Evolutionary conservation across 1,140 invertebrate genomes (phyloP).

Genomic region (Halyomorpha halys): DNA sequence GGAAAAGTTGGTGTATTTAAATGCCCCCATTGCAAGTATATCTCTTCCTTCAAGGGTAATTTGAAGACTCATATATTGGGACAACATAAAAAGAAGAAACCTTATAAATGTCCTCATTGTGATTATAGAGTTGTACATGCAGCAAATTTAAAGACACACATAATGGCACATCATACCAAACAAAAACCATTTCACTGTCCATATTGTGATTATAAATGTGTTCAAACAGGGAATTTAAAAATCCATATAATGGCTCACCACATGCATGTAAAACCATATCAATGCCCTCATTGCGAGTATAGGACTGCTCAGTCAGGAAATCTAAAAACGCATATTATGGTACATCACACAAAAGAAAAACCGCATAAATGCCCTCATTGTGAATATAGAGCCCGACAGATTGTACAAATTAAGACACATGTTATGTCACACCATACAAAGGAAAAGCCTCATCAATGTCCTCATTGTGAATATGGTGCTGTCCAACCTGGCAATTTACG

Average conservation of each 20-base stretch:
- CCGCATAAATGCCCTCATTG: slow-evolving; percentile 1
- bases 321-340: background rate
- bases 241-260: background rate
- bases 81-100: background rate
- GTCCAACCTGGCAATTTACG: background rate
- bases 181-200: background rate
- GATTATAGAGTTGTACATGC: background rate
- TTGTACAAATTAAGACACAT: background rate
- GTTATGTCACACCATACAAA: background rate
- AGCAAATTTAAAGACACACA: background rate
- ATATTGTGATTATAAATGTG: background rate
- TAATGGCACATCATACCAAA: background rate
- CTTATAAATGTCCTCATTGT: background rate
- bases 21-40: background rate
- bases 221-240: slow-evolving; percentile 3
- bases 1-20: background rate
- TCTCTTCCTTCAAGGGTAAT: background rate
- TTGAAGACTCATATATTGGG: slow-evolving; percentile 3
- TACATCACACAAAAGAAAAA: background rate
- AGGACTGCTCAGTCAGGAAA: background rate
- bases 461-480: slow-evolving; percentile 2
- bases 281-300: background rate
- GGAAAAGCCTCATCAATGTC: background rate
- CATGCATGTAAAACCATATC: background rate
- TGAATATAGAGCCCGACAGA: background rate